phyloP scores from a whole-genome alignment of 2,888 invertebrate species.

The Sminthurinus aureus region DNA sequence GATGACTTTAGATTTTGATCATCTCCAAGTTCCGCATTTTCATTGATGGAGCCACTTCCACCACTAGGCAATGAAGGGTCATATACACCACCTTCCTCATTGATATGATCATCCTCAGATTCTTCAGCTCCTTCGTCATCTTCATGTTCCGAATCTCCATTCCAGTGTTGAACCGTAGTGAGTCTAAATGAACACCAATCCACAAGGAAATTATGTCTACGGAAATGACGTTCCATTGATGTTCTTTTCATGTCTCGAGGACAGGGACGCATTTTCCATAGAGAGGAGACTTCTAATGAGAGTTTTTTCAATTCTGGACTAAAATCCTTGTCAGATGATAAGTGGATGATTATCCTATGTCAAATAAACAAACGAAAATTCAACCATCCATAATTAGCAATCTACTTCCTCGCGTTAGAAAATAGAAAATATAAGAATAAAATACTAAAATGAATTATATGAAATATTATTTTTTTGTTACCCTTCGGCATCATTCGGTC shows the following conservation, averaged over 20 bases:
- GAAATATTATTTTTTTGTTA: constrained; percentile 61
- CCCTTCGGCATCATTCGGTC: constrained; percentile 88
- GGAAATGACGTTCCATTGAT: constrained; percentile 82
- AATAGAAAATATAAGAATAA: neutral
- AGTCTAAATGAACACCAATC: constrained; percentile 91
- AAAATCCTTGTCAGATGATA: constrained; percentile 79
- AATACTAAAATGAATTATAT: neutral
- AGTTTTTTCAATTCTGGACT: constrained; percentile 74
- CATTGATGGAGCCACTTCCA: constrained; percentile 15
- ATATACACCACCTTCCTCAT: constrained; percentile 13
- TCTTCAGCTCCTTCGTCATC: constrained; percentile 17
- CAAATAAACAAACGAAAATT: too few species aligned
- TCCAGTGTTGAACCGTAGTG: constrained; percentile 25
- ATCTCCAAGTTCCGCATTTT: constrained; percentile 34
- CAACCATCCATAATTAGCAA: too few species aligned
- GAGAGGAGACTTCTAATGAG: constrained; percentile 81
- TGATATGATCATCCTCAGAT: neutral
- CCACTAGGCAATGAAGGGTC: too few species aligned
- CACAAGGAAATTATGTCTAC: constrained; percentile 78
- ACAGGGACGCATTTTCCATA: constrained; percentile 79
- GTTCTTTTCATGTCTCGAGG: constrained; percentile 84
- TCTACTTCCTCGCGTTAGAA: too few species aligned
- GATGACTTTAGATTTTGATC: constrained; percentile 19
- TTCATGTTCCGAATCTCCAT: constrained; percentile 22
- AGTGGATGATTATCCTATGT: constrained; percentile 77